Evolutionary conservation across 2,113 vertebrate species (phyloP).

Genomic region (Actenoides hombroni): DNA sequence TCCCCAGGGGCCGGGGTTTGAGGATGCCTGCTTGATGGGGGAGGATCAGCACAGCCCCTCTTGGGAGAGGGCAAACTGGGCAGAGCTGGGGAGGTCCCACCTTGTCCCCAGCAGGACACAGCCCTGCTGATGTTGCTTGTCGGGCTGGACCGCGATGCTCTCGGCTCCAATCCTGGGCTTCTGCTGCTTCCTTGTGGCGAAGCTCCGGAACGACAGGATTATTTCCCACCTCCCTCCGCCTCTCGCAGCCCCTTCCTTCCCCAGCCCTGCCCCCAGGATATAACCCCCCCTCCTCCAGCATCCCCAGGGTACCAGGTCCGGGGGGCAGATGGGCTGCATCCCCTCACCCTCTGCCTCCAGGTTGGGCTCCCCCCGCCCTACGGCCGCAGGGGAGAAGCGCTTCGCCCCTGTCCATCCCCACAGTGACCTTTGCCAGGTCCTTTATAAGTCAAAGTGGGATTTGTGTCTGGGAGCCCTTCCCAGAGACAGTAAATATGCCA

Average conservation of each 20-base stretch:
- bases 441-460: slow-evolving; percentile 7
- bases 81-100: neutral
- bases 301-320: neutral
- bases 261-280: neutral
- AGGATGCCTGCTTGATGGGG: no score
- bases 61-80: neutral
- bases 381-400: neutral
- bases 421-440: slow-evolving; percentile 2
- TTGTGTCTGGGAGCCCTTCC: slow-evolving; percentile 9
- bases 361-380: neutral
- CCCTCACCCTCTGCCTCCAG: neutral
- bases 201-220: slow-evolving; percentile 61
- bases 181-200: slow-evolving; percentile 82
- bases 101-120: neutral
- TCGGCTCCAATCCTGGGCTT: slow-evolving; percentile 73
- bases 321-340: neutral
- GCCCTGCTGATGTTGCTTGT: neutral
- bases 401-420: neutral
- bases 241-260: neutral
- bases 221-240: neutral
- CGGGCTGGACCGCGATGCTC: neutral
- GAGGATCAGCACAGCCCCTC: neutral
- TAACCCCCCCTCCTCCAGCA: neutral
- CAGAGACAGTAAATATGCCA: slow-evolving; percentile 54
- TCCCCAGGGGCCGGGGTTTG: neutral